Base-by-base conservation (phyloP, 2,797 vertebrate genomes). In the Pseudochromis fuscus region DNA sequence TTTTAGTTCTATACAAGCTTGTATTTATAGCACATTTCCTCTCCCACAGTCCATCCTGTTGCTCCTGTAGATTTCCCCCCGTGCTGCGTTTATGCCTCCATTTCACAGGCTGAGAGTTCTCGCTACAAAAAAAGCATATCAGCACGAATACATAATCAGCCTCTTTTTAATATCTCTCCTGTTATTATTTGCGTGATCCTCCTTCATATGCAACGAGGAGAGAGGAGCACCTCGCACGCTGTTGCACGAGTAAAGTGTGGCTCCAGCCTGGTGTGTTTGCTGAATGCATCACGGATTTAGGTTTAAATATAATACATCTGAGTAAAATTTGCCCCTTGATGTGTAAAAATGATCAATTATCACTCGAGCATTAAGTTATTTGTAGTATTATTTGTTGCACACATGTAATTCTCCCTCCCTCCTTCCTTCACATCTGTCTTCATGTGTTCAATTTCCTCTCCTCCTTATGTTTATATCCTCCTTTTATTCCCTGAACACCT, bases 91-190 rank as follows among this genome's bases (percentile, higher is more conserved):
- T 16, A 18, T 18, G 37, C 5, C 37, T 38, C 21, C 50, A 7
- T 71, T 48, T 63, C 16, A 40, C n/a, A 61, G 49, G 28, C 21
- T 5, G 59, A 61, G 15, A 44, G 27, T 53, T 59, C 40, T 62
- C 58, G 46, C 38, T 71, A 35, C n/a, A 62, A 62, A 46, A 15
- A 8, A 12, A 30, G 50, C 55, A 45, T 46, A 71, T 62, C 50
- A 56, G 49, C 48, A 40, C 59, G 59, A 56, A 72, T 46, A 49
- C 50, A 45, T 63, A 56, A 72, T 63, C 42, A 30, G 13, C 51
- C 35, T 28, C 31, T 46, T 21, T n/a, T 28, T 49, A 19, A 18
- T 2, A 38, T 42, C 3, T 16, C 62, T 52, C 24, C n/a, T 65
- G 35, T 49, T 57, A 10, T 42, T 67, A 24, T 35, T 24, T 40